phyloP scores from a whole-genome alignment of 2,888 invertebrate genomes.

The Amblyteles armatorius region DNA sequence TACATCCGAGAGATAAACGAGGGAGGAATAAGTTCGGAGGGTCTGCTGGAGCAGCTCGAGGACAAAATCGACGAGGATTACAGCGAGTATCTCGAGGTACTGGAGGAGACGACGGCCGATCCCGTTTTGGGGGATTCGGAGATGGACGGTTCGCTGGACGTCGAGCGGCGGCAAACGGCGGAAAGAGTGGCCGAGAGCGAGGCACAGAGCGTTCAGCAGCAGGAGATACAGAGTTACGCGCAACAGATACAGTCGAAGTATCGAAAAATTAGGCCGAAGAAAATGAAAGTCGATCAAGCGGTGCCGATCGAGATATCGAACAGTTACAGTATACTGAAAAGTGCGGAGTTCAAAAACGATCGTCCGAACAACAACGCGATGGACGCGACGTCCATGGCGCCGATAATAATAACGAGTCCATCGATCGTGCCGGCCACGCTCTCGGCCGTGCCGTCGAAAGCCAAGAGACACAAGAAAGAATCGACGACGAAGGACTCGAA shows the following conservation, averaged over 20 bases:
- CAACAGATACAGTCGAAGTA: conserved; percentile 80
- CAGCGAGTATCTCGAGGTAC: conserved; percentile 80
- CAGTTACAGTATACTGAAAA: conserved; percentile 64
- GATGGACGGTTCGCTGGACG: conserved; percentile 53
- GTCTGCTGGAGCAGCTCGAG: conserved; percentile 81
- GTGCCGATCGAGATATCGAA: conserved; percentile 43
- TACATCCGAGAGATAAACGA: conserved; percentile 81
- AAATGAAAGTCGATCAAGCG: conserved; percentile 55
- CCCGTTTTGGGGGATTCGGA: conserved; percentile 69
- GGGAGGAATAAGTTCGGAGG: conserved; percentile 77
- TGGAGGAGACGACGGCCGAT: conserved; percentile 78
- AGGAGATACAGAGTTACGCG: conserved; percentile 74
- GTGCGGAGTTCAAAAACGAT: conserved; percentile 42
- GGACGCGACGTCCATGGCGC: conserved; percentile 51
- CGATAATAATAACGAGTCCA: conserved; percentile 65
- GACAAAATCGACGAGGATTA: conserved; percentile 81
- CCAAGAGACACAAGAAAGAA: conserved; percentile 37
- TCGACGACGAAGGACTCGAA: conserved; percentile 23
- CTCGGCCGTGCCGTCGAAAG: conserved; percentile 15
- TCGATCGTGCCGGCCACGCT: conserved; percentile 31
- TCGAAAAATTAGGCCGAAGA: conserved; percentile 79
- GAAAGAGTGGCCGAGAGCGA: conserved; percentile 52
- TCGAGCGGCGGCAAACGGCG: conserved; percentile 22
- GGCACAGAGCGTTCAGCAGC: conserved; percentile 53
- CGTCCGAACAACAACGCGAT: conserved; percentile 36